Evolutionary conservation across 92 coral and sea anemone genomes (phyloP), one percentile per base, ranked within the genome.

Genomic region (Desmophyllum pertusum): DNA sequence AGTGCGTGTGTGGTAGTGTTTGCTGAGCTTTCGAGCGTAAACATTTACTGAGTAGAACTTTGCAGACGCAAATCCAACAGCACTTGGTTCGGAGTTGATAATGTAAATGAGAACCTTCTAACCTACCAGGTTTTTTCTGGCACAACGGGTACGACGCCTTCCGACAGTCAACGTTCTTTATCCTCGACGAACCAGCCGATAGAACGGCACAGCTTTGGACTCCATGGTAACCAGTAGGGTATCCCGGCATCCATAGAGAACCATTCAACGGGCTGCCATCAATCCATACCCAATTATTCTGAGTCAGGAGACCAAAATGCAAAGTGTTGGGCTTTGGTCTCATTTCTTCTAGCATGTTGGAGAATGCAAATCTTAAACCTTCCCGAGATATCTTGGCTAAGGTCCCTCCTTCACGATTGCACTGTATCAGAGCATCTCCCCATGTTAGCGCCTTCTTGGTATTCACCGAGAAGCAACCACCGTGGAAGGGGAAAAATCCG

Each of bases 331-430:
- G 83, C 40, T 67, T 79, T 3, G 83, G 83, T 36, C 83, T 79
- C n/a, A 35, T 79, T 6, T 3, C 36, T 6, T 79, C 83, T 29
- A 79, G 63, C 83, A 43, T 29, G 75, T 66, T 79, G 18, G 83
- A 65, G 42, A 79, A 79, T 3, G 83, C 83, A 67, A 30, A 64
- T 31, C 83, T 41, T 42, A 79, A 35, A 35, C 83, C 83, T 48
- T 79, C 83, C 50, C 83, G 73, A 21, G 73, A 64, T 64, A 79
- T 50, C 74, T 65, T 65, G 83, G 83, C 83, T 23, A 79, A 51
- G 29, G 63, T 65, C 1, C 83, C 83, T 17, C 83, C 83, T 30
- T 65, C 21, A 30, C 52, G 40, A 4, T 21, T 79, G 75, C 83
- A 79, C 9, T 43, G 19, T 2, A 11, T 21, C 21, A 17, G 46